Conservation (phyloP, 2,113 vertebrate species). For the Phalacrocorax pelagicus region DNA sequence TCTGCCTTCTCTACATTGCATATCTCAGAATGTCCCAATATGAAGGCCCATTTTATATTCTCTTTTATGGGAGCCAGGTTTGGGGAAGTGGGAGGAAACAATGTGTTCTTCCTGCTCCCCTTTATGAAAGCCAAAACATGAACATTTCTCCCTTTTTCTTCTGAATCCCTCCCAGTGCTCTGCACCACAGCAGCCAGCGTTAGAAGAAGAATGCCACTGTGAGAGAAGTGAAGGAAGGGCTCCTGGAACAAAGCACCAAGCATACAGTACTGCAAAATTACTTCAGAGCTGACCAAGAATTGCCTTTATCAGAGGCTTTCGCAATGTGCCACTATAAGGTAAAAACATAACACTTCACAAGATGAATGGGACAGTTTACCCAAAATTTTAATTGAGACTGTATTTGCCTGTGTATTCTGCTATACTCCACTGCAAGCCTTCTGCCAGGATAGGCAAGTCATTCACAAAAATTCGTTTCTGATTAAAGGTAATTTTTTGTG, state of each 20-base stretch:
- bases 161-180: not conserved
- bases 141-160: not conserved
- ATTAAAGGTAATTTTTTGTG: not conserved
- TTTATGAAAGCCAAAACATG: not conserved
- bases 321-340: not conserved
- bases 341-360: not conserved
- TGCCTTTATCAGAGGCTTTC: not conserved
- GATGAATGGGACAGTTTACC: not conserved
- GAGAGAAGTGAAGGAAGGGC: not conserved
- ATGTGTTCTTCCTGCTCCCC: not conserved
- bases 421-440: not conserved
- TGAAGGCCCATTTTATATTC: not conserved
- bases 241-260: not conserved
- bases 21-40: not conserved
- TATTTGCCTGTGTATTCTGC: not conserved
- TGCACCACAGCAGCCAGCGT: not conserved
- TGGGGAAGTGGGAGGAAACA: not conserved
- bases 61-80: not conserved
- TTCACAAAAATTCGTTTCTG: not conserved
- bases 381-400: not conserved
- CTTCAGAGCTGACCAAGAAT: not conserved
- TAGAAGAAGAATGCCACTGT: not conserved
- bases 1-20: not conserved
- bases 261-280: not conserved
- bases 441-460: not conserved